phyloP scores from a whole-genome alignment of 2,113 vertebrate genomes.

The Tenrec ecaudatus region DNA sequence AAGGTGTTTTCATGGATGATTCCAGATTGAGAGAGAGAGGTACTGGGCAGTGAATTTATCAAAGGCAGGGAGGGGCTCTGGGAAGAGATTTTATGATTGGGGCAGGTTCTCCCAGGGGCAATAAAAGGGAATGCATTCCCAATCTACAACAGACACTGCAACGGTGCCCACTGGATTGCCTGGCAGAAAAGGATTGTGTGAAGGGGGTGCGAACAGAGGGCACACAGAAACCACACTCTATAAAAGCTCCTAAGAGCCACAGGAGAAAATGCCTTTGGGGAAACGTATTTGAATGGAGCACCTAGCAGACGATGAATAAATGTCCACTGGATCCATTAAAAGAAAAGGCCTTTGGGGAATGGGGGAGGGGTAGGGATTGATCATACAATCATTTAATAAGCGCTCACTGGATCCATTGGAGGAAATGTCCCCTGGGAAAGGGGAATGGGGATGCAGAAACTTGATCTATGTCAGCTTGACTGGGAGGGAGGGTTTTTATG shows the following conservation, averaged over 20 bases:
- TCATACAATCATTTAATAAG: neutral
- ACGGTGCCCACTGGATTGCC: neutral
- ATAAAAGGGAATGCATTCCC: neutral
- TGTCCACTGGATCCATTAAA: conserved; percentile 15
- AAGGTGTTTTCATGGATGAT: conserved; percentile 34
- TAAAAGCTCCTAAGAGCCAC: conserved; percentile 34
- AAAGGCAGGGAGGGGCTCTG: conserved; percentile 4
- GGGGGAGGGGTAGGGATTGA: neutral
- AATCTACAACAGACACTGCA: conserved; percentile 39
- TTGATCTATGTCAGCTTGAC: conserved; percentile 35
- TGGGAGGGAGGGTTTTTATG: conserved; percentile 57
- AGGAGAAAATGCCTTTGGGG: conserved; percentile 22
- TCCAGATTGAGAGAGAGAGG: conserved; percentile 46
- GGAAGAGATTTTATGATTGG: conserved; percentile 18
- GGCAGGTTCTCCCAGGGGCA: conserved; percentile 29
- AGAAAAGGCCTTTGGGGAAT: conserved; percentile 36
- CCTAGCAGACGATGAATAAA: conserved; percentile 9
- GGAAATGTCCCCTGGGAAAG: conserved; percentile 33
- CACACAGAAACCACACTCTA: conserved; percentile 36
- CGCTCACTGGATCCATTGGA: conserved; percentile 2
- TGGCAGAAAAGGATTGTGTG: conserved; percentile 29
- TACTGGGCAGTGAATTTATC: conserved; percentile 25
- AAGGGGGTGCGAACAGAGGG: neutral
- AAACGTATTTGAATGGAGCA: conserved; percentile 42
- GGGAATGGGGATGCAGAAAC: neutral